A percentile compares a stretch with the other conserved stretches of the same genome.
Evolutionary conservation across 2,888 invertebrate species (phyloP).

Genomic region (Synanthedon andrenaeformis): DNA sequence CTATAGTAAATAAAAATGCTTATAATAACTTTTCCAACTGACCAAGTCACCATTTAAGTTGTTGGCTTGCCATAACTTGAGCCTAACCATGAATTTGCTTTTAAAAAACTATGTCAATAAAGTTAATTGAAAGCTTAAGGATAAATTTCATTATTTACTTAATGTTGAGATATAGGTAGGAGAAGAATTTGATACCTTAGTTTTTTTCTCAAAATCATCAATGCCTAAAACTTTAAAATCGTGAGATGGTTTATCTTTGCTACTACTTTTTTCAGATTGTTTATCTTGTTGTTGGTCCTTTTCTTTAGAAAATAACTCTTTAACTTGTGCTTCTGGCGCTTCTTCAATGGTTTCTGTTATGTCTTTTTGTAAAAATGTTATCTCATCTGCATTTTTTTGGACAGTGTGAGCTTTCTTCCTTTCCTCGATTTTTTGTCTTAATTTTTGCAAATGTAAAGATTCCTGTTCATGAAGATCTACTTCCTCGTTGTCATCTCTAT

Average conservation of each 20-base stretch:
- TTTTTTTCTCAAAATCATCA: constrained; percentile 69
- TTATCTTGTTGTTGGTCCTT: constrained; percentile 10
- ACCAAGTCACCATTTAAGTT: no score
- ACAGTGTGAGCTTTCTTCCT: constrained; percentile 44
- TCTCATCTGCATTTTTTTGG: constrained; percentile 26
- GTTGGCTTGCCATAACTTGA: no score
- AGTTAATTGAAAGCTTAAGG: no score
- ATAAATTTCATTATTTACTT: no score
- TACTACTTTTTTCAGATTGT: constrained; percentile 8
- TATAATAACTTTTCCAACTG: no score
- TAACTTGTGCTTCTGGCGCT: constrained; percentile 6
- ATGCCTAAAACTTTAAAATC: constrained; percentile 78
- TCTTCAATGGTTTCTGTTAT: constrained; percentile 15
- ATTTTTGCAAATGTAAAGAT: constrained; percentile 66
- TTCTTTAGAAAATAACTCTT: constrained; percentile 10
- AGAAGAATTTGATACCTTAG: constrained; percentile 38
- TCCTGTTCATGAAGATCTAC: constrained; percentile 54
- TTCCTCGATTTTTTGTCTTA: constrained; percentile 72
- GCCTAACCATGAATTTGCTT: no score
- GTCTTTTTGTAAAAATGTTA: constrained; percentile 10
- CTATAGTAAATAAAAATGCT: no score
- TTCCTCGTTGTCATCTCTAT: constrained; percentile 49
- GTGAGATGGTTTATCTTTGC: constrained; percentile 17
- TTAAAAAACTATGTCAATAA: no score
- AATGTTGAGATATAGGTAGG: no score